Evolutionary conservation across 2,888 invertebrate species (phyloP), one percentile per base, ranked within the genome.

Genomic region (Auanema sp.): DNA sequence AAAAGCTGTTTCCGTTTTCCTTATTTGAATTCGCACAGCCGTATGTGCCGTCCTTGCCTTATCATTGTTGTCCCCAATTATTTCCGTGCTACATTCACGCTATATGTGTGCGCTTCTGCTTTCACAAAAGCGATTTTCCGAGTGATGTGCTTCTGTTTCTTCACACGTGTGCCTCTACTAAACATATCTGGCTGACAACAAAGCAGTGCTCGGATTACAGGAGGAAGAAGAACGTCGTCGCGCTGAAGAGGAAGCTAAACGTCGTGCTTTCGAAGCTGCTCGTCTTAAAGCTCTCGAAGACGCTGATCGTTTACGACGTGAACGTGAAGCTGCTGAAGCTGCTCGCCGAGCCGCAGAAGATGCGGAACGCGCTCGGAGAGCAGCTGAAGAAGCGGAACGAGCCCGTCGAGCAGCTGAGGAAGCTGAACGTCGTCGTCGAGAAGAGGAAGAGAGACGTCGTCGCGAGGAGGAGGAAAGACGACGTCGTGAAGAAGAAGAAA

Each of bases 261-360:
- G 81, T 18, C 77, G 83, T 10, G 81, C 80, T 6, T 84, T 83
- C 61, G 83, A 84, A 62, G 83, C 78, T 14, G 82, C 83, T 10
- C 72, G 83, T 3, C 72, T 73, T n/a, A 80, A 78, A 64, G 83
- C 83, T 2, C 68, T 80, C 50, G 81, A 84, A 60, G 83, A 83
- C 44, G 81, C 80, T 21, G 83, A 83, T 59, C 68, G 81, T 10
- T 72, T 83, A 8, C 68, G 83, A 1, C 65, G 78, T 3, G 78
- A 80, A 24, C 72, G 83, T 18, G 83, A 81, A 64, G 82, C 75
- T 10, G 83, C 84, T n/a, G 83, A 84, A 55, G 78, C 75, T 8
- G 73, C 75, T 16, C 65, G 82, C 1, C 57, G 77, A 10, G 71
- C 69, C 6, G 73, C 69, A 18, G 81, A 80, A 23, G 83, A 83